These are phyloP conservation scores for Calliphora vicina DNA, from an alignment of 1,140 invertebrate genomes.

Conservation along the genomic window DNA sequence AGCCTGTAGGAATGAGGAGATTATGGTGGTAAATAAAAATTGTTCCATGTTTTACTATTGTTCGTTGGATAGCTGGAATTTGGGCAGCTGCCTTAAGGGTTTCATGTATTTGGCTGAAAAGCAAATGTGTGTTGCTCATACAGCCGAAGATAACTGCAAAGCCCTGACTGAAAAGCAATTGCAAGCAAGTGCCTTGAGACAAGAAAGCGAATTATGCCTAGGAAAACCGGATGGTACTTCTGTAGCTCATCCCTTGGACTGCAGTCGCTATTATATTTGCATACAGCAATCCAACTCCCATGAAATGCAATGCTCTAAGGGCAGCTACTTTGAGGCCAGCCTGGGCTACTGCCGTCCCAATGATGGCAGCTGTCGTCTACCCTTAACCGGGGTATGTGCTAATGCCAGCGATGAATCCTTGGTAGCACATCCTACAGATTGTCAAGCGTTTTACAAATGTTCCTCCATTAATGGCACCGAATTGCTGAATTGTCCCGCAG, in stretches of 20 bases:
- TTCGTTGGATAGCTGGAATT: constrained; percentile 46
- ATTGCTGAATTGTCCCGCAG: constrained; percentile 47
- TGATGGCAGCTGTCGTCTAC: constrained; percentile 49
- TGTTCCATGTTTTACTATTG: constrained; percentile 51
- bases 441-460: constrained; percentile 53
- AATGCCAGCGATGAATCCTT: constrained; percentile 38
- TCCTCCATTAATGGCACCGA: constrained; percentile 41
- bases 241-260: constrained; percentile 48
- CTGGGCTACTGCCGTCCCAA: constrained; percentile 52
- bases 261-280: constrained; percentile 51
- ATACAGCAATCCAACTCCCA: constrained; percentile 41
- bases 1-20: constrained; percentile 42
- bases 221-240: constrained; percentile 47
- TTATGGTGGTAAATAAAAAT: constrained; percentile 40
- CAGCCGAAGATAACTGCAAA: constrained; percentile 39
- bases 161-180: no score
- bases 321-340: constrained; percentile 50
- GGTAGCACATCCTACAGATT: constrained; percentile 46
- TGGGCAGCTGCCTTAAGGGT: constrained; percentile 48
- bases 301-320: constrained; percentile 46
- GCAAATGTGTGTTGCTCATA: constrained; percentile 32
- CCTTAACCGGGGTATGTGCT: constrained; percentile 40
- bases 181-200: no score
- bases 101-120: constrained; percentile 40
- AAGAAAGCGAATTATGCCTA: constrained; percentile 37